Base-by-base conservation (phyloP, 2,888 invertebrate genomes). In the Pheosia gnoma region DNA sequence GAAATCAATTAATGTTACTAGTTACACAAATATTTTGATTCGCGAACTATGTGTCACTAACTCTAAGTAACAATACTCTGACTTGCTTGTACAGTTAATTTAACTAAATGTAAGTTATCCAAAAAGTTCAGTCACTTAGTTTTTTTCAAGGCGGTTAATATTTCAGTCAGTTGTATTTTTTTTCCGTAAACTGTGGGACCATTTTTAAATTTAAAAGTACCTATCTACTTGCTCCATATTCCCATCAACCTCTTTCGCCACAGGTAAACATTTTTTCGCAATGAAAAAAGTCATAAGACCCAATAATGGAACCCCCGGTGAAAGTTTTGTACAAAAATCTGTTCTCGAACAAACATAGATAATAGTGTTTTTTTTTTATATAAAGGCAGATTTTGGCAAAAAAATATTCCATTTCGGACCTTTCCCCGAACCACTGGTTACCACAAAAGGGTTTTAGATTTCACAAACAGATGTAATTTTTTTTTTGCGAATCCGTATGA, bases 361-460 rank as follows among this genome's bases (percentile, higher is more conserved):
- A 84, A 85, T 85, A 80, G 77, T 62, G 72, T 65, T 80, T 87
- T 90, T 87, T 90, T 87, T 89, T 86, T 87, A 77, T 75, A 70
- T 67, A 59, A 66, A 62, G 59, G 59, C 64, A 79, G 72, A 79
- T 79, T 72, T 77, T 75, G 11, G 81, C 80, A 81, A 85, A 88
- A 25, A 89, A 88, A 82, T 75, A 72, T 76, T 69, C 68, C 80
- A 78, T 84, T 85, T 84, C 78, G 85, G 88, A 89, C 90, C 78
- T 75, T 76, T 76, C 78, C 77, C 71, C 71, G 73, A 75, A 67
- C 62, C 63, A 69, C 72, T 75, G 72, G 78, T 71, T 63, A 47
- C 79, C 82, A 90, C 90, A 91, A 91, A 92, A 89, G 91, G 92
- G 91, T 89, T 92, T 91, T 86, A 78, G 75, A 86, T 92, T 90